These are phyloP conservation scores for Drosophila paucipuncta DNA, from an alignment of 2,888 invertebrate genomes.

Conservation along the genomic window DNA sequence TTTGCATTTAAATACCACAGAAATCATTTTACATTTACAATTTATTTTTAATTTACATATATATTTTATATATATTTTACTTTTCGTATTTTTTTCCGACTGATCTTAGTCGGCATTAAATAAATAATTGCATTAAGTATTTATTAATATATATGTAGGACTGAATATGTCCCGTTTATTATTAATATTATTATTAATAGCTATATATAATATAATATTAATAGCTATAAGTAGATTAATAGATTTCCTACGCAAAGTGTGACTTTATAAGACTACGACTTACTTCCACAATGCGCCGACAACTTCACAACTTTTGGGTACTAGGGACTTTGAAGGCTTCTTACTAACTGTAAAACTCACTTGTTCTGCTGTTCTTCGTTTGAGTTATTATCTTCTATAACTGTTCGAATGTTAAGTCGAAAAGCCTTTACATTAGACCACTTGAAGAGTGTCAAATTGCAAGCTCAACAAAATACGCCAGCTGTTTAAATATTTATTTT, in stretches of 20 bases:
- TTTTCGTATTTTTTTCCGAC: background rate
- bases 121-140: background rate
- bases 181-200: too few relatives aligned
- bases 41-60: background rate
- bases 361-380: background rate
- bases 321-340: background rate
- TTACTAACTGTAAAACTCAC: background rate
- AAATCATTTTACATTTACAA: background rate
- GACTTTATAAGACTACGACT: background rate
- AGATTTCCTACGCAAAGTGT: background rate
- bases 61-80: too few relatives aligned
- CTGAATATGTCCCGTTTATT: background rate
- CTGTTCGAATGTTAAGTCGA: background rate
- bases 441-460: too few relatives aligned
- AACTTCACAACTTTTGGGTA: background rate
- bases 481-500: background rate
- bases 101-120: background rate
- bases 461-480: too few relatives aligned
- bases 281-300: background rate
- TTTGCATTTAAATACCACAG: too few relatives aligned
- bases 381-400: background rate
- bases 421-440: too few relatives aligned
- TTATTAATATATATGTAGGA: background rate
- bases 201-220: too few relatives aligned
- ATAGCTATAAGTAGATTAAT: background rate